Conservation (phyloP, 2,113 vertebrate genomes). For the Empidonax alnorum region DNA sequence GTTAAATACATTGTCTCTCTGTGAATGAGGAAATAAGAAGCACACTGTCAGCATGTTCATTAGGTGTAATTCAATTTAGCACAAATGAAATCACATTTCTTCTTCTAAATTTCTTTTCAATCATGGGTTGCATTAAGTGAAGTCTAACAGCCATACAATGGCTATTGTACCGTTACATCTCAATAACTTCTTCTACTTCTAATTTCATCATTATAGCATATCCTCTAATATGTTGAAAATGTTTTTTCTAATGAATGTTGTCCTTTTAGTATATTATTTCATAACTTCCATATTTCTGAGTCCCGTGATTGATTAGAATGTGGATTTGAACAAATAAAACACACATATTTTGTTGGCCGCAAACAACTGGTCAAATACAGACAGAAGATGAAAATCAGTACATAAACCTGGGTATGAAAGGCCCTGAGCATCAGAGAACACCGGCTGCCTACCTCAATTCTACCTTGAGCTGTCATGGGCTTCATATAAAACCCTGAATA, state of each 20-base stretch:
- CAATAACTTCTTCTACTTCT: background rate
- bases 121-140: background rate
- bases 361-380: background rate
- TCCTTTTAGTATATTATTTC: background rate
- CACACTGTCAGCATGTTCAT: background rate
- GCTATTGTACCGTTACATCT: background rate
- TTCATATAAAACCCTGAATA: background rate
- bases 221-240: background rate
- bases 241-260: background rate
- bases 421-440: background rate
- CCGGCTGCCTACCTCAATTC: background rate
- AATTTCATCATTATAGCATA: background rate
- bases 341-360: background rate
- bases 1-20: background rate
- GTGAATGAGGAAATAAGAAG: constrained; percentile 24
- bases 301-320: background rate
- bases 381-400: background rate
- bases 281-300: background rate
- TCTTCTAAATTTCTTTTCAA: constrained; percentile 24
- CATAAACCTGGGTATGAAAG: background rate
- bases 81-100: constrained; percentile 27
- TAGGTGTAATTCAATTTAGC: constrained; percentile 41
- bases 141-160: background rate
- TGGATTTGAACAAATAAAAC: background rate
- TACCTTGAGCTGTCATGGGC: background rate